Conservation (phyloP, 1,140 invertebrate species). For the Cydia strobilella region DNA sequence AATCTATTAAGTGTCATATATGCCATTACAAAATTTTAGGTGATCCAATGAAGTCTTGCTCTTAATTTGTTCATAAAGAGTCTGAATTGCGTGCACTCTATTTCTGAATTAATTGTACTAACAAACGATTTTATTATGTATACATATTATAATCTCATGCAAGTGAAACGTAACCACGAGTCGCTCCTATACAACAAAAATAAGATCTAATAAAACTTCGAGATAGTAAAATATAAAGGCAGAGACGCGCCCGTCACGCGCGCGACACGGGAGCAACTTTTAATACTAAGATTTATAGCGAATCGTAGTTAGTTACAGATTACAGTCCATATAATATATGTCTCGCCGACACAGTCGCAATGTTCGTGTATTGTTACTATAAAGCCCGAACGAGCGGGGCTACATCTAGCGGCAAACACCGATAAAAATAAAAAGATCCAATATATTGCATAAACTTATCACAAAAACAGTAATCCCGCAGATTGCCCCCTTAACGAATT, state of each 20-base stretch:
- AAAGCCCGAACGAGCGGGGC: slow-evolving; percentile 39
- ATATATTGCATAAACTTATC: slow-evolving; percentile 73
- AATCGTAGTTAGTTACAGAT: background rate
- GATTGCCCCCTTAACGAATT: slow-evolving; percentile 51
- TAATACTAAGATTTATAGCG: slow-evolving; percentile 52
- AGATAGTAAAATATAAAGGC: slow-evolving; percentile 16
- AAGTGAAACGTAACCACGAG: slow-evolving; percentile 12
- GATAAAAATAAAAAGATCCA: slow-evolving; percentile 46
- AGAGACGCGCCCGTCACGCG: background rate
- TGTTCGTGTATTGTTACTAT: slow-evolving; percentile 42
- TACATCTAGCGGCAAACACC: slow-evolving; percentile 61
- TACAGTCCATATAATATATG: background rate
- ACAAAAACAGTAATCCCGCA: slow-evolving; percentile 57
- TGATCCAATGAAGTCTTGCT: slow-evolving; percentile 21
- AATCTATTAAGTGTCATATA: background rate
- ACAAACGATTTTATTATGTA: slow-evolving; percentile 1
- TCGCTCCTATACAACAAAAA: slow-evolving; percentile 6
- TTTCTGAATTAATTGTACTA: slow-evolving; percentile 8
- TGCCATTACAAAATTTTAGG: slow-evolving; percentile 6
- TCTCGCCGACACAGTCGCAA: slow-evolving; percentile 49
- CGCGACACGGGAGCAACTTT: slow-evolving; percentile 34
- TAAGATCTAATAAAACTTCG: slow-evolving; percentile 18
- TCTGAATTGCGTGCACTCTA: slow-evolving; percentile 12
- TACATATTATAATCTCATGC: slow-evolving; percentile 28
- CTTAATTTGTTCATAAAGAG: slow-evolving; percentile 18